A percentile compares a stretch with the other conserved stretches of the same genome.
Conservation (phyloP, 2,888 invertebrate genomes). For the Stomorhina lunata region DNA sequence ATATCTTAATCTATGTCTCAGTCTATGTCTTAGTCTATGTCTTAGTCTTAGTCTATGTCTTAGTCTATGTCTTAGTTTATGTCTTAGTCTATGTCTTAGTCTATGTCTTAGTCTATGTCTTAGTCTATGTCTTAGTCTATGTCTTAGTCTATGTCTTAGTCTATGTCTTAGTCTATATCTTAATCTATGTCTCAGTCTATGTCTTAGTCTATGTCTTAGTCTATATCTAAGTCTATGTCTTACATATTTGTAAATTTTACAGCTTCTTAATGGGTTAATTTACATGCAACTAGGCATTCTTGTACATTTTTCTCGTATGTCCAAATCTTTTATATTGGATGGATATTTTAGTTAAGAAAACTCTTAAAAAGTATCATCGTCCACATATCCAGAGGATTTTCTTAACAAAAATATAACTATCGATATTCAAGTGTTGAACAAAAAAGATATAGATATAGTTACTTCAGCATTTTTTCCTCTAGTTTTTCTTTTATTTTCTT, state of each 20-base stretch:
- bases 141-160: background rate
- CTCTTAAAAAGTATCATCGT: slow-evolving; percentile 24
- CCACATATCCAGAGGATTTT: slow-evolving; percentile 6
- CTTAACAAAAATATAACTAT: slow-evolving; percentile 31
- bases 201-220: too few species aligned
- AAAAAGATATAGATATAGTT: slow-evolving; percentile 43
- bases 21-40: too few species aligned
- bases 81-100: too few species aligned
- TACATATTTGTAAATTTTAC: too few species aligned
- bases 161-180: background rate
- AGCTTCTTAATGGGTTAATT: slow-evolving; percentile 26
- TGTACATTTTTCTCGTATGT: slow-evolving; percentile 3
- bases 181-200: background rate
- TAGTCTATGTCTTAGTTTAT: too few species aligned
- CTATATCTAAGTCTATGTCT: background rate
- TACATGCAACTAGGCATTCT: slow-evolving; percentile 6
- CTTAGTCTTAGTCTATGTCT: too few species aligned
- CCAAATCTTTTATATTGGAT: slow-evolving; percentile 41
- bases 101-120: too few species aligned
- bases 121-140: background rate
- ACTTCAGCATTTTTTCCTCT: slow-evolving; percentile 15
- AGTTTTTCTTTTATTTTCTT: slow-evolving; percentile 10
- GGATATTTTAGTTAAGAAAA: slow-evolving; percentile 40
- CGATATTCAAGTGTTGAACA: slow-evolving; percentile 36
- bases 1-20: too few species aligned